phyloP scores from a whole-genome alignment of 2,797 vertebrate genomes.

The Gobionotothen gibberifrons region DNA sequence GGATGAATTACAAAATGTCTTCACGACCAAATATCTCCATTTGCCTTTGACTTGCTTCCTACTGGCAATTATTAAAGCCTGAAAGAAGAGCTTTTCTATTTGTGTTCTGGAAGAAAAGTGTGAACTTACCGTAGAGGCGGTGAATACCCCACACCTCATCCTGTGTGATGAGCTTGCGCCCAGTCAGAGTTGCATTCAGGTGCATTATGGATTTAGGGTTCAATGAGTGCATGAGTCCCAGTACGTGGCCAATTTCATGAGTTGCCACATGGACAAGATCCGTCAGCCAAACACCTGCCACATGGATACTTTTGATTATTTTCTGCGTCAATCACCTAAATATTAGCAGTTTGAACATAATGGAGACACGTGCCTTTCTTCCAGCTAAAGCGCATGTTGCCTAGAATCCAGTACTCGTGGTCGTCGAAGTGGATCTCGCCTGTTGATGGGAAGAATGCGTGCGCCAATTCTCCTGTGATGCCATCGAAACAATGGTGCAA shows the following conservation, averaged over 20 bases:
- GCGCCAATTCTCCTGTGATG: conserved; percentile 95
- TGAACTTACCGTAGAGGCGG: conserved; percentile 90
- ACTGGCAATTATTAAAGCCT: neutral
- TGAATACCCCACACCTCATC: conserved; percentile 97
- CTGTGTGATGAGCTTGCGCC: conserved; percentile 93
- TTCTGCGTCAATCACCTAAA: conserved; percentile 22
- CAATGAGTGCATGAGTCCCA: conserved; percentile 97
- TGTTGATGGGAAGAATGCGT: conserved; percentile 94
- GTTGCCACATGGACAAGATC: conserved; percentile 96
- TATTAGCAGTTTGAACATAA: conserved; percentile 13
- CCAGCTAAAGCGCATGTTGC: conserved; percentile 97
- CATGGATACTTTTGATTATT: conserved; percentile 41
- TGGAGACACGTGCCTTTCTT: conserved; percentile 88
- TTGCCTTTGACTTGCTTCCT: neutral
- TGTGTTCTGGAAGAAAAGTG: neutral
- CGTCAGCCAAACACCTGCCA: conserved; percentile 95
- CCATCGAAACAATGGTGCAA: conserved; percentile 98
- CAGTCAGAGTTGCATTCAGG: conserved; percentile 94
- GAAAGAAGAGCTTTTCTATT: neutral
- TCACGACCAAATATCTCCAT: conserved; percentile 1
- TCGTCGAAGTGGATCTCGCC: conserved; percentile 99
- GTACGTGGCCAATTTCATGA: conserved; percentile 94
- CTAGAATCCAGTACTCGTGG: conserved; percentile 96
- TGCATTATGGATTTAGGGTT: conserved; percentile 94
- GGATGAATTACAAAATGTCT: conserved; percentile 1